Evolutionary conservation across 2,797 vertebrate species (phyloP).

Genomic region (Cuculus canorus): DNA sequence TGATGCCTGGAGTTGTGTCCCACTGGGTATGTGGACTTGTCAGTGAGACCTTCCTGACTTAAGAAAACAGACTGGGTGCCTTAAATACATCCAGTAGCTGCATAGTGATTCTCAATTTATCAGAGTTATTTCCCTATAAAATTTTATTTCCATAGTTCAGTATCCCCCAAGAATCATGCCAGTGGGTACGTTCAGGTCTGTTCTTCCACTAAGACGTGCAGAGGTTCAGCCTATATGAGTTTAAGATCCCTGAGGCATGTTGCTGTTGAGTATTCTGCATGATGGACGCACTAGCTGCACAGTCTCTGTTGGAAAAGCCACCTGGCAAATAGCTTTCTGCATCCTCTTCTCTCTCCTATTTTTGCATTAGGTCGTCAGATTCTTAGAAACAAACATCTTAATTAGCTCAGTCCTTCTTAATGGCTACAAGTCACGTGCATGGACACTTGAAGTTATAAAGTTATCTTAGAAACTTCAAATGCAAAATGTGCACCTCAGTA

Average conservation of each 20-base stretch:
- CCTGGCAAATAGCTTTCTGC: background rate
- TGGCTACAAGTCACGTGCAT: background rate
- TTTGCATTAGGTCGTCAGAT: background rate
- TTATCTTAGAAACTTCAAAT: background rate
- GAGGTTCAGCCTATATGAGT: background rate
- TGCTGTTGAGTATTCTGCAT: fast-evolving
- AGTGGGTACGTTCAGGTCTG: background rate
- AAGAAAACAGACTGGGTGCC: background rate
- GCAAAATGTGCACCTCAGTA: background rate
- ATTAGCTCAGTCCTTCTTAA: background rate
- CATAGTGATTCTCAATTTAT: background rate
- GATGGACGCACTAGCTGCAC: background rate
- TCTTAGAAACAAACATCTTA: background rate
- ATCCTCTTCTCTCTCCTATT: background rate
- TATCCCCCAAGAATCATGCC: background rate
- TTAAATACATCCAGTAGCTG: background rate
- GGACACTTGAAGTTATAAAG: background rate
- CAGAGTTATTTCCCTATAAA: background rate
- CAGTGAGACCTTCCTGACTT: background rate
- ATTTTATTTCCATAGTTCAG: background rate
- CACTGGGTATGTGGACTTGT: background rate
- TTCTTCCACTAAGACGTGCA: background rate
- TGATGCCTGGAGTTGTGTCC: background rate
- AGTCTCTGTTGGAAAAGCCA: background rate
- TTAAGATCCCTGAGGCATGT: background rate